phyloP scores from a whole-genome alignment of 37 sponge, comb jelly and placozoan genomes.

The Axinella damicornis region DNA sequence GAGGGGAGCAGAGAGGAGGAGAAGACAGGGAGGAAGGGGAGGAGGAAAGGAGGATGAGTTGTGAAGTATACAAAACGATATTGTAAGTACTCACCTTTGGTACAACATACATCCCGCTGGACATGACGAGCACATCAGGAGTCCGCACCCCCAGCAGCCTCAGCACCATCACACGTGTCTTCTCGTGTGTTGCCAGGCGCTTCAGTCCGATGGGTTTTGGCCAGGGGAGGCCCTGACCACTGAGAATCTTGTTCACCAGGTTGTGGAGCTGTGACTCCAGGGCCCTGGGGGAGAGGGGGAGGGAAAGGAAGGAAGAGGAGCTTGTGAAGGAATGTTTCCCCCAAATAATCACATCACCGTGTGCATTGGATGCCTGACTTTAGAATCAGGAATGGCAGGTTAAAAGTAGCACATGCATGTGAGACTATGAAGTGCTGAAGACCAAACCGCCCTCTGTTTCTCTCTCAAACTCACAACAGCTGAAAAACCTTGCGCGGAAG shows the following conservation, averaged over 20 bases:
- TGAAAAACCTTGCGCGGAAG: too few species aligned
- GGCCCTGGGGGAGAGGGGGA: slow-evolving; percentile 28
- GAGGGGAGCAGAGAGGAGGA: too few species aligned
- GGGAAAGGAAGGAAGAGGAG: background rate
- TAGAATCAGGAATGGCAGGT: too few species aligned
- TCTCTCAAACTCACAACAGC: too few species aligned
- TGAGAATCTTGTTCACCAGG: slow-evolving; percentile 40
- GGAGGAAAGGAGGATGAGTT: background rate
- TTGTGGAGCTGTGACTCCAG: slow-evolving; percentile 53
- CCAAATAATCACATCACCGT: too few species aligned
- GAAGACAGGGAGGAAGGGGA: too few species aligned
- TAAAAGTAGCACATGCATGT: too few species aligned
- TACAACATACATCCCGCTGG: slow-evolving; percentile 32
- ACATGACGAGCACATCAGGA: slow-evolving; percentile 18
- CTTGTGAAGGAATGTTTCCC: too few species aligned
- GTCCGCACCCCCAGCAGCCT: slow-evolving; percentile 44
- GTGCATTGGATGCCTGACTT: too few species aligned
- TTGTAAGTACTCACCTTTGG: slow-evolving; percentile 45
- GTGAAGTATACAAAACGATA: background rate
- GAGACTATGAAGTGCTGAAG: too few species aligned
- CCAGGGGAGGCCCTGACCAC: slow-evolving; percentile 73
- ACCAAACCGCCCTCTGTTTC: too few species aligned
- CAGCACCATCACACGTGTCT: slow-evolving; percentile 50
- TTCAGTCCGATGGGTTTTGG: slow-evolving; percentile 54
- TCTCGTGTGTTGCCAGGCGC: slow-evolving; percentile 50